Conservation (phyloP, 2,113 vertebrate species). For the Willisornis vidua region DNA sequence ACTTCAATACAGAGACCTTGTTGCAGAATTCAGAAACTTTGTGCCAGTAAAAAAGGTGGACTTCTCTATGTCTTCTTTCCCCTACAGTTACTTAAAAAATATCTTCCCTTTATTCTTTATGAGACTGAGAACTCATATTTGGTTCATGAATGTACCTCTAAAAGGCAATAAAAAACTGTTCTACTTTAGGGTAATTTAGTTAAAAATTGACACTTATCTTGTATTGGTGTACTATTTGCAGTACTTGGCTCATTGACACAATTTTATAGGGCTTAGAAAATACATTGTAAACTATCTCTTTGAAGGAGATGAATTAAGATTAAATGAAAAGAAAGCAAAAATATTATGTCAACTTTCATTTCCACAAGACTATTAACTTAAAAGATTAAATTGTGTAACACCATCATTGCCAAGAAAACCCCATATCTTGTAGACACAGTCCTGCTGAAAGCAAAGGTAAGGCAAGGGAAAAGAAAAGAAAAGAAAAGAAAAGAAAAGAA, state of each 20-base stretch:
- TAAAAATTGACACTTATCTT: neutral
- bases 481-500: too few species aligned
- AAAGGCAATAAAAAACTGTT: neutral
- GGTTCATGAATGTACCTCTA: neutral
- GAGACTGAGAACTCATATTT: neutral
- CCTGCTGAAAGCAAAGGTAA: neutral
- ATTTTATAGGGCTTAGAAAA: neutral
- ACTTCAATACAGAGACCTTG: neutral
- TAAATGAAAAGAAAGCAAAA: neutral
- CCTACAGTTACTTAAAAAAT: neutral
- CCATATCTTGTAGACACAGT: neutral
- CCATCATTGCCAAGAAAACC: neutral
- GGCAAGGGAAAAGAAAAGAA: too few species aligned
- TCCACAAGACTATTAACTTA: neutral
- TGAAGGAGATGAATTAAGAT: neutral
- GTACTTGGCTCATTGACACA: neutral
- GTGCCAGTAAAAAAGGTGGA: neutral
- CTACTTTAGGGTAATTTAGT: neutral
- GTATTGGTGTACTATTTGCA: neutral
- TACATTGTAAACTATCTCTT: neutral
- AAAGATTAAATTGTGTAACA: neutral
- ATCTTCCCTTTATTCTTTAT: neutral
- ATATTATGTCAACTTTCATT: neutral
- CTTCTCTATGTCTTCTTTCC: neutral
- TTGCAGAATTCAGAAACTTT: neutral